Evolutionary conservation across 2,797 vertebrate species (phyloP).

Genomic region (Pipistrellus kuhlii): DNA sequence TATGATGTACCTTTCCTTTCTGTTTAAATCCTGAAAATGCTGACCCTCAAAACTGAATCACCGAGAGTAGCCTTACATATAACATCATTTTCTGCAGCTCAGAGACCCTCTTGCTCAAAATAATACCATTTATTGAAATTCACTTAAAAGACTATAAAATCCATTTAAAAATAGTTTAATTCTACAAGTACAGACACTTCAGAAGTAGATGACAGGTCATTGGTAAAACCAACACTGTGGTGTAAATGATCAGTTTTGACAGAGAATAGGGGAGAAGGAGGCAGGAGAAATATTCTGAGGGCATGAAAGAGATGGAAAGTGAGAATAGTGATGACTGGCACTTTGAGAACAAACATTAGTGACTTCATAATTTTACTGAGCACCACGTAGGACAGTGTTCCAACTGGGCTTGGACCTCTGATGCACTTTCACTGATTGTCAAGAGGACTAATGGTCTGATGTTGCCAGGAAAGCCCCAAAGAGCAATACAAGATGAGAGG

Average conservation of each 20-base stretch:
- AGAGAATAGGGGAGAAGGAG: neutral
- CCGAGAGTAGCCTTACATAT: slow-evolving; percentile 49
- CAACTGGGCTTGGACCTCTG: neutral
- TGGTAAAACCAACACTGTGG: neutral
- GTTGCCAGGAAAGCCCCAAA: neutral
- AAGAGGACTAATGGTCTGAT: neutral
- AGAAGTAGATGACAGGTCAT: neutral
- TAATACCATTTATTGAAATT: slow-evolving; percentile 59
- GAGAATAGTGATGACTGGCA: neutral
- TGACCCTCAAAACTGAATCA: slow-evolving; percentile 62
- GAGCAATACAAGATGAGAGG: neutral
- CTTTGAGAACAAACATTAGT: neutral
- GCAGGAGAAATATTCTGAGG: neutral
- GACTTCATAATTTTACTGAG: neutral
- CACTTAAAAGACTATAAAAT: slow-evolving; percentile 41
- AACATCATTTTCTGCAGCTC: slow-evolving; percentile 55
- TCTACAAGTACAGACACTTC: neutral
- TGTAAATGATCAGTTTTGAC: neutral
- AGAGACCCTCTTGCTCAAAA: slow-evolving; percentile 57
- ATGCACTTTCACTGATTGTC: neutral
- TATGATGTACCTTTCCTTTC: slow-evolving; percentile 65
- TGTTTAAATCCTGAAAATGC: slow-evolving; percentile 63
- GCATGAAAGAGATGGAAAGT: neutral
- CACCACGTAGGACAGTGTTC: neutral
- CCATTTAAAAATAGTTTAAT: slow-evolving; percentile 10